phyloP scores from a whole-genome alignment of 2,888 invertebrate species.

The Drosophila buzzatii region DNA sequence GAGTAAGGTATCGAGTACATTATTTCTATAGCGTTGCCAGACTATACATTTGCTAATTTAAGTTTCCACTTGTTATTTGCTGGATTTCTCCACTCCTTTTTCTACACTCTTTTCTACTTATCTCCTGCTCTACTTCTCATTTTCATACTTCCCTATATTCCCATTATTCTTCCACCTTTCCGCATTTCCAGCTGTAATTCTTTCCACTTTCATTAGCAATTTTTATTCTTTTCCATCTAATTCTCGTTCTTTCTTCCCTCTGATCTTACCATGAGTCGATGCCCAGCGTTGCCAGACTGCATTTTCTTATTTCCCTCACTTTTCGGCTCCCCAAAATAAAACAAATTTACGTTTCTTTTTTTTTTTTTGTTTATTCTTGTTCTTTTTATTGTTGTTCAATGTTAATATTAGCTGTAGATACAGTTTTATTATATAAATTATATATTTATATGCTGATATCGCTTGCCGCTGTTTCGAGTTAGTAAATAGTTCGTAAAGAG shows the following conservation, averaged over 20 bases:
- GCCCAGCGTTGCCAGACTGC: too few relatives aligned
- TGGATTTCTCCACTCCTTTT: neutral
- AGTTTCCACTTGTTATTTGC: too few relatives aligned
- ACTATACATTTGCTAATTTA: neutral
- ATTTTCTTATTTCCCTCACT: neutral
- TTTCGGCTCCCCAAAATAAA: neutral
- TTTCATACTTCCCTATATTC: neutral
- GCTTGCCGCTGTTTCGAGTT: slow-evolving; percentile 63
- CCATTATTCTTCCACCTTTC: neutral
- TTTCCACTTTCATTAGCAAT: neutral
- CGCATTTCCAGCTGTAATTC: neutral
- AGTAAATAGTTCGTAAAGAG: slow-evolving; percentile 46
- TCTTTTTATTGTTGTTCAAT: slow-evolving; percentile 33
- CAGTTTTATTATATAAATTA: slow-evolving; percentile 28
- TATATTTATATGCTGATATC: slow-evolving; percentile 53
- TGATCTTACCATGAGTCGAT: too few relatives aligned
- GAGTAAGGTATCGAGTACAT: too few relatives aligned
- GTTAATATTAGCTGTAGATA: slow-evolving; percentile 59
- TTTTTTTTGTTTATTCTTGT: neutral
- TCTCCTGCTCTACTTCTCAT: too few relatives aligned
- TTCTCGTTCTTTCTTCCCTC: neutral
- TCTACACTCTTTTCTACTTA: too few relatives aligned
- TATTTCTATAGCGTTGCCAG: neutral
- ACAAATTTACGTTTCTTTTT: neutral
- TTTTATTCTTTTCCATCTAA: neutral